Evolutionary conservation across 2,888 invertebrate genomes (phyloP), one percentile per base, ranked within the genome.

Genomic region (Tipula lateralis): DNA sequence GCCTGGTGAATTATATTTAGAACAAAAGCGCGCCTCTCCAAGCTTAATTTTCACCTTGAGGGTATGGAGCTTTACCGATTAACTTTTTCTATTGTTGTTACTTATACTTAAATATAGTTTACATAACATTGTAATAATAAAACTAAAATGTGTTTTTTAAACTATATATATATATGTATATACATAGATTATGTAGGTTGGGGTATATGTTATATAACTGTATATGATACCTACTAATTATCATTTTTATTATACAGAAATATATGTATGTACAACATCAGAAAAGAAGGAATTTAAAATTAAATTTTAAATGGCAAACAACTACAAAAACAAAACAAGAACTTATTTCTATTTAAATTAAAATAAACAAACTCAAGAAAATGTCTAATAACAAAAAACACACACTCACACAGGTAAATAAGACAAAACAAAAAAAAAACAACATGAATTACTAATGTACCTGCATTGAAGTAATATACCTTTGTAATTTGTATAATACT

Each of bases 371-470:
- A 24, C 24, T 66, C 66, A 66, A 66, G 66, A 66, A 66, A 24
- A 66, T 66, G 66, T 24, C 66, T 24, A 24, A 39, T 1, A 39
- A 39, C 2, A 39, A 2, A 19, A 66, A 66, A 66, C n/a, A 66
- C 24, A 66, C 24, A 66, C 66, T 66, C 9, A 66, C 24, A 19
- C 66, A 24, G 19, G 7, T 24, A 19, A 66, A 66, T 66, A 66
- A 66, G 66, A 32, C 34, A 34, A 16, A 44, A 16, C 3, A 50
- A 50, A 50, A 66, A 66, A 19, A 24, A 19, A 66, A 1, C 19
- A 66, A 66, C 66, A 66, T 66, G 66, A 66, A 66, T 66, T 66
- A 24, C 66, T 66, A 66, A 66, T 66, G 66, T 66, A 66, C 66
- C 66, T 66, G 66, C 66, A 66, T 66, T 66, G 24, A 19, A 66